These are phyloP conservation scores for Gymnodraco acuticeps DNA, from an alignment of 2,797 vertebrate species.

Conservation along the genomic window DNA sequence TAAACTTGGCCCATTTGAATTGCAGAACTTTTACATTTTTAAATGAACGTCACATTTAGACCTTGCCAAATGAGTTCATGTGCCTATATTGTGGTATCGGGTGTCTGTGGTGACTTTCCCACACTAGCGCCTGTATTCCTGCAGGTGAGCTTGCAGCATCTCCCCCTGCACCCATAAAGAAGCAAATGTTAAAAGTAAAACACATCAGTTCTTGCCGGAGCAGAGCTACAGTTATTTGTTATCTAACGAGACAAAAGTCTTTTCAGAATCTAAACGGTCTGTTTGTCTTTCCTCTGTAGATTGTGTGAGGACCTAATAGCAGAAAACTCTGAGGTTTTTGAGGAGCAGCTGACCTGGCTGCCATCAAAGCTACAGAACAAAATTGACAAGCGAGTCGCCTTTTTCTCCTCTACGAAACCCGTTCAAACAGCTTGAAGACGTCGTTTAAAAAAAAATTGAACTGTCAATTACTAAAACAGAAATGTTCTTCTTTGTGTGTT, in stretches of 20 bases:
- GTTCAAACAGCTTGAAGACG: conserved; percentile 24
- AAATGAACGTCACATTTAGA: too few relatives aligned
- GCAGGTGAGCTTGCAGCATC: too few relatives aligned
- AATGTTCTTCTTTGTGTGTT: not conserved
- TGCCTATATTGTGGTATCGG: too few relatives aligned
- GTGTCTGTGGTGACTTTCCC: too few relatives aligned
- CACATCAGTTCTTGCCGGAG: not conserved
- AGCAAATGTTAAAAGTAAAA: not conserved
- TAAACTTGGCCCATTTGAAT: too few relatives aligned
- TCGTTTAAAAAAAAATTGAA: too few relatives aligned
- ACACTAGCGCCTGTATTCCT: too few relatives aligned
- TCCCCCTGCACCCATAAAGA: not conserved
- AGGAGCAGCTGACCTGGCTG: conserved; percentile 83
- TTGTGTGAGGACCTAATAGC: conserved; percentile 92
- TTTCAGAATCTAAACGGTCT: not conserved
- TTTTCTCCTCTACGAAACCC: conserved; percentile 79
- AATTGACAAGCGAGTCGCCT: conserved; percentile 88
- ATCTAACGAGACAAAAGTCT: too few relatives aligned
- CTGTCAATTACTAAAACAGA: not conserved
- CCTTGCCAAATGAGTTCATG: too few relatives aligned
- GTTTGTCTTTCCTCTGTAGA: conserved; percentile 69
- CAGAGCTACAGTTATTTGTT: not conserved
- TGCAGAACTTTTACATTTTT: too few relatives aligned
- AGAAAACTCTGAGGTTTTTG: conserved; percentile 81
- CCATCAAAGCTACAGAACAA: conserved; percentile 86